A percentile compares a stretch with the other conserved stretches of the same genome.
These are phyloP conservation scores for Cephus sareptanus DNA, from an alignment of 2,888 invertebrate genomes.

Conservation along the genomic window DNA sequence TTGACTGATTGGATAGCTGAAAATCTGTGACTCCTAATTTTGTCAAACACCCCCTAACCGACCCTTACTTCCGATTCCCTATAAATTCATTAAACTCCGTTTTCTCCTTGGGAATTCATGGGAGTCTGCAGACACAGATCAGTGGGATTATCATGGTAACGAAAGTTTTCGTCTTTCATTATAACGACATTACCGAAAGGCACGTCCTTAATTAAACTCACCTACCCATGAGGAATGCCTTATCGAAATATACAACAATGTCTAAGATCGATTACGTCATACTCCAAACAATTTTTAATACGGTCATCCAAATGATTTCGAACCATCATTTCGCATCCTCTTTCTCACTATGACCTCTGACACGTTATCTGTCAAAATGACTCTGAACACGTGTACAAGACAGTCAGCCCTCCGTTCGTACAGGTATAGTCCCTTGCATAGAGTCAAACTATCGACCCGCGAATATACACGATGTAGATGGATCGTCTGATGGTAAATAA, in stretches of 20 bases:
- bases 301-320: background rate
- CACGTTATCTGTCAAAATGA: background rate
- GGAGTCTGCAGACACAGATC: background rate
- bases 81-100: background rate
- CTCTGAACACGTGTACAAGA: background rate
- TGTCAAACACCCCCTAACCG: background rate
- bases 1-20: background rate
- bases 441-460: background rate
- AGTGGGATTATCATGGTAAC: background rate
- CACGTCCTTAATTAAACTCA: background rate
- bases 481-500: background rate
- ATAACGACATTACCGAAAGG: background rate
- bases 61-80: background rate
- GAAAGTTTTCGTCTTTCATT: background rate
- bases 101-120: background rate
- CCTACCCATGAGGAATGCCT: background rate
- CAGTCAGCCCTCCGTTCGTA: background rate
- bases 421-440: background rate
- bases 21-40: background rate
- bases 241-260: background rate
- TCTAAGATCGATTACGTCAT: background rate
- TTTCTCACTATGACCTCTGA: background rate
- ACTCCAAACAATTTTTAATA: background rate
- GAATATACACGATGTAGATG: background rate
- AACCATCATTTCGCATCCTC: background rate